A percentile compares a stretch with the other conserved stretches of the same genome.
These are phyloP conservation scores for Bolborhynchus lineola DNA, from an alignment of 2,113 vertebrate genomes.

Conservation along the genomic window DNA sequence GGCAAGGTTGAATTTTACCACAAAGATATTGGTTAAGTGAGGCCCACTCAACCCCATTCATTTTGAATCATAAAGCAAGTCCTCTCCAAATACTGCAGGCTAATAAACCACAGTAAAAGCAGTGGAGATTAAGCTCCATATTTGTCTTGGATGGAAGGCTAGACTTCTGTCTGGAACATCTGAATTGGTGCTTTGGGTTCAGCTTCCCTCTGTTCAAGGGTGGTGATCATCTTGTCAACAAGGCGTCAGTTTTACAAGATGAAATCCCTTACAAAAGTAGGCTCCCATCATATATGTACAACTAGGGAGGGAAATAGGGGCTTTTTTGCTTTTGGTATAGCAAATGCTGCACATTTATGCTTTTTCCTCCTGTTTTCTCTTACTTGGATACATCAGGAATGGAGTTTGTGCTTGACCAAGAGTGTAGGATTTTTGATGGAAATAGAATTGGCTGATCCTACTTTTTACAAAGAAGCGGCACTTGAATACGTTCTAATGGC, in stretches of 20 bases:
- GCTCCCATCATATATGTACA: background rate
- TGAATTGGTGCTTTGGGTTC: constrained; percentile 73
- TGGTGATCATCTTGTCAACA: constrained; percentile 66
- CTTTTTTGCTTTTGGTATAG: background rate
- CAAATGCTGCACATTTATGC: background rate
- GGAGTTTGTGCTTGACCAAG: background rate
- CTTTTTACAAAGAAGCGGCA: background rate
- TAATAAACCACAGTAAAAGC: background rate
- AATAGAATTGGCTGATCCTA: background rate
- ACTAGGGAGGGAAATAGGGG: background rate
- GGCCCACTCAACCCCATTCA: background rate
- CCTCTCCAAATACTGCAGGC: background rate
- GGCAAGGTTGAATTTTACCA: background rate
- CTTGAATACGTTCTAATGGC: background rate
- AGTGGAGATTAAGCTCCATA: constrained; percentile 32
- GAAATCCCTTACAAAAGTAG: constrained; percentile 13
- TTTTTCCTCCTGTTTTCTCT: background rate
- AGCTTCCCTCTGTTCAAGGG: constrained; percentile 75
- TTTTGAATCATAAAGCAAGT: background rate
- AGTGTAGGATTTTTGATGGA: background rate
- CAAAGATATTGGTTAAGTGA: background rate
- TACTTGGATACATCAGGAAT: background rate
- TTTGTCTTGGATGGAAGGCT: constrained; percentile 68
- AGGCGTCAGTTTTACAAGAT: background rate
- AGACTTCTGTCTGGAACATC: constrained; percentile 46